Percentiles rank a stretch among this genome's conserved stretches.
Conservation (phyloP, 2,113 vertebrate species). For the Hystrix cristata region DNA sequence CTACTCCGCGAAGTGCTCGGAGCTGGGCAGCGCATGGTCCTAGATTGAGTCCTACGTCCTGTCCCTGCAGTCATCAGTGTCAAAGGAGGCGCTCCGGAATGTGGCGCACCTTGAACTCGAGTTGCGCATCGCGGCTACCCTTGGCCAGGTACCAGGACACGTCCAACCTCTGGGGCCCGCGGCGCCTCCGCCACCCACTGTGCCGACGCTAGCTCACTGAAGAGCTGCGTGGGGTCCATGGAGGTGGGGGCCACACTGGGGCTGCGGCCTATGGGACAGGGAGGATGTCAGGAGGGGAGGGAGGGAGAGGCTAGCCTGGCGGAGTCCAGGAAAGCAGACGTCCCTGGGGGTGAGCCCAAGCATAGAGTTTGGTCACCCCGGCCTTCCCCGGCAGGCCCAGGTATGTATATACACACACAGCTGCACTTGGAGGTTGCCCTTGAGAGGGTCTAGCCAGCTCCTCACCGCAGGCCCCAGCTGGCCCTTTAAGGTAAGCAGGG, state of each 20-base stretch:
- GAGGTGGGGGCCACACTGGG: fast-evolving
- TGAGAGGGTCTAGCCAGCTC: background rate
- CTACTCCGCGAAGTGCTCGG: conserved; percentile 90
- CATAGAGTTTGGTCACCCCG: background rate
- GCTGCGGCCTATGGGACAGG: conserved; percentile 22
- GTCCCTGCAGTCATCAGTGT: conserved; percentile 95
- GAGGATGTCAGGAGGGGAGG: background rate
- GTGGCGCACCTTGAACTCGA: conserved; percentile 92
- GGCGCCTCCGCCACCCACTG: conserved; percentile 94
- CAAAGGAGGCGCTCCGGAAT: conserved; percentile 94
- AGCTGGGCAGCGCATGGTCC: conserved; percentile 94
- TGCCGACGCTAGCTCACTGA: conserved; percentile 91
- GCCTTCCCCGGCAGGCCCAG: background rate
- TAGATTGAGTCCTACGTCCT: conserved; percentile 87
- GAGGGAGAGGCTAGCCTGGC: background rate
- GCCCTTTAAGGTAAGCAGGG: background rate
- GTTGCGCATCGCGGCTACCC: conserved; percentile 89
- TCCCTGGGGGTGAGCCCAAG: fast-evolving
- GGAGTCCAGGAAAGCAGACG: conserved; percentile 51
- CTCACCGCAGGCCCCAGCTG: background rate
- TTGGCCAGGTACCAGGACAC: conserved; percentile 96
- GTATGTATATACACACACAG: background rate
- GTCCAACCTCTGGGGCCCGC: conserved; percentile 88
- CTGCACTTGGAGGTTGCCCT: too few species aligned
- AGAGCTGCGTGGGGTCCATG: conserved; percentile 91